phyloP scores from a whole-genome alignment of 2,113 vertebrate species.

The Ophiodon elongatus region DNA sequence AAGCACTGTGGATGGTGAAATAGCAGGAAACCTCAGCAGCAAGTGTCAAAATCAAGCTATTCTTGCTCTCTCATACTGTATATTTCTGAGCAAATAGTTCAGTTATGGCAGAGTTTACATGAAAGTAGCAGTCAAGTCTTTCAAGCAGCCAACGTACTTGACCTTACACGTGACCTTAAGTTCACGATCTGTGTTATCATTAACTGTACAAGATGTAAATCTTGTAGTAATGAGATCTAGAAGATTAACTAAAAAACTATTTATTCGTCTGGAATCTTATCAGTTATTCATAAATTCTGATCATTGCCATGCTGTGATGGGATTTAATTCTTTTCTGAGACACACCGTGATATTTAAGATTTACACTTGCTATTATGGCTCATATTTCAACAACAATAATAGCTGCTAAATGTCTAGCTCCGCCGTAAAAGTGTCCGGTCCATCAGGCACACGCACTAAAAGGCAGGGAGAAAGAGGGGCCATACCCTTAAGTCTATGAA shows the following conservation, averaged over 20 bases:
- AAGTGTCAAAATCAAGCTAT: constrained; percentile 7
- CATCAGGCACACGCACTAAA: constrained; percentile 72
- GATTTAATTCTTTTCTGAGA: constrained; percentile 33
- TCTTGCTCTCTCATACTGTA: not conserved
- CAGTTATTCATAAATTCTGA: constrained; percentile 11
- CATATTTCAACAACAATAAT: constrained; percentile 74
- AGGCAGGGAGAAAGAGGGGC: constrained; percentile 41
- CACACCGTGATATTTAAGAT: constrained; percentile 46
- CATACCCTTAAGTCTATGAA: constrained; percentile 49
- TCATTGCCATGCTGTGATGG: not conserved
- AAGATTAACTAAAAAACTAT: not conserved
- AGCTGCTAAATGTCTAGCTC: constrained; percentile 63
- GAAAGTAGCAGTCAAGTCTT: not conserved
- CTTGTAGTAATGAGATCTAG: not conserved
- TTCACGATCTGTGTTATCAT: not conserved
- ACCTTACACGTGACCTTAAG: not conserved
- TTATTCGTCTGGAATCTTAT: not conserved
- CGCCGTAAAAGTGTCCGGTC: constrained; percentile 69
- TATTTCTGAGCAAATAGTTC: not conserved
- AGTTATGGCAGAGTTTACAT: not conserved
- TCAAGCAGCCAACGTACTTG: not conserved
- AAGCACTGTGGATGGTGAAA: constrained; percentile 38
- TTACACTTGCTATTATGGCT: constrained; percentile 52
- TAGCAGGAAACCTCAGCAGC: constrained; percentile 37
- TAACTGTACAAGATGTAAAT: not conserved